A percentile compares a stretch with the other conserved stretches of the same genome.
Conservation (phyloP, 2,888 invertebrate species). For the Smittia aterrima region DNA sequence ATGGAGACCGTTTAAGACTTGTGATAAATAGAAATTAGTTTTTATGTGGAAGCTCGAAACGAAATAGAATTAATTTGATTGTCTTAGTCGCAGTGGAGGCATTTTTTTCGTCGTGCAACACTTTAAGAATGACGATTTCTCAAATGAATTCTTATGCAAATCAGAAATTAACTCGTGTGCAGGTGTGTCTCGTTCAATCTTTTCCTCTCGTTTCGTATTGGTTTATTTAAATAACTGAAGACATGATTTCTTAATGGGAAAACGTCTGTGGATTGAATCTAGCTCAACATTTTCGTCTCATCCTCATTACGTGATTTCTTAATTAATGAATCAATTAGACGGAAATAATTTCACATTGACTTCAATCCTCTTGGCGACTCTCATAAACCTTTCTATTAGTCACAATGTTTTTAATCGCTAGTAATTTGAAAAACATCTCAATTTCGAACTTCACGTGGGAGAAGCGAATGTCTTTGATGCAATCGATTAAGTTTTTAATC, state of each 20-base stretch:
- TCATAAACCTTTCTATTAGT: not conserved
- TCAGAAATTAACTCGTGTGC: not conserved
- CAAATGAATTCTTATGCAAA: constrained; percentile 16
- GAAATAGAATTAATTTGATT: not conserved
- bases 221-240: not conserved
- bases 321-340: not conserved
- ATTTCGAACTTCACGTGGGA: not conserved
- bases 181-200: not conserved
- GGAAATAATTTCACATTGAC: not conserved
- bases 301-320: constrained; percentile 5
- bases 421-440: not conserved
- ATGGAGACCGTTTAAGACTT: not conserved
- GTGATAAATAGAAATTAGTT: constrained; percentile 1
- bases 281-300: not conserved
- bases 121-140: not conserved
- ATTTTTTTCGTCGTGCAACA: not conserved
- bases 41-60: not conserved
- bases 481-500: constrained; percentile 9
- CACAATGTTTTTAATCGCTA: too few species aligned
- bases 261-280: not conserved
- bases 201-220: not conserved
- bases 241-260: not conserved
- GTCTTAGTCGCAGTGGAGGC: not conserved
- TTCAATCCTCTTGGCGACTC: not conserved
- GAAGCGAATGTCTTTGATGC: not conserved